Conservation (phyloP, 2,888 invertebrate genomes). For the Ornithoptera alexandrae region DNA sequence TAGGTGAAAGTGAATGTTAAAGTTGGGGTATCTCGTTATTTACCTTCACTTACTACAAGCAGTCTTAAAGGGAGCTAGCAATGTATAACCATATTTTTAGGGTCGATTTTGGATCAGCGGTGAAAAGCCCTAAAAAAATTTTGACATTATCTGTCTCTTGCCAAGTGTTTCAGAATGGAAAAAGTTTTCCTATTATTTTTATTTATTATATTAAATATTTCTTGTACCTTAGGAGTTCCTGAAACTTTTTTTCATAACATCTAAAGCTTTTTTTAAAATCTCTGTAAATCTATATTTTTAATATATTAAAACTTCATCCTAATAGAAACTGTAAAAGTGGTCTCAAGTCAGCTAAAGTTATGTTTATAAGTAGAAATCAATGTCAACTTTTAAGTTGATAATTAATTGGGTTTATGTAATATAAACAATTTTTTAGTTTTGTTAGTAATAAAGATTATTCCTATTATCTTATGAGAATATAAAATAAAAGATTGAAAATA, state of each 20-base stretch:
- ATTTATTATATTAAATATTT: conserved; percentile 60
- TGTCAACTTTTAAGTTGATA: too few relatives aligned
- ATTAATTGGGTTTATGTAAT: too few relatives aligned
- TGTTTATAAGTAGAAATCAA: too few relatives aligned
- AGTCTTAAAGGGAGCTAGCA: conserved; percentile 36
- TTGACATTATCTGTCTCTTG: conserved; percentile 55
- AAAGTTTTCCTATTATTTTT: conserved; percentile 79
- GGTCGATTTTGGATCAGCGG: conserved; percentile 39
- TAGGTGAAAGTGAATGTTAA: conserved; percentile 65
- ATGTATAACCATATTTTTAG: conserved; percentile 39
- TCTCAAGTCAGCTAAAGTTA: too few relatives aligned
- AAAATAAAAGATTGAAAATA: too few relatives aligned
- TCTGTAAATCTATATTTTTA: too few relatives aligned
- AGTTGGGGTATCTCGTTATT: conserved; percentile 61
- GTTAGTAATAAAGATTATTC: too few relatives aligned
- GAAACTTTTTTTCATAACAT: background rate
- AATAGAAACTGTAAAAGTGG: too few relatives aligned
- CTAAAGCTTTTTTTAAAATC: too few relatives aligned
- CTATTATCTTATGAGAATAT: too few relatives aligned
- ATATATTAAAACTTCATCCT: too few relatives aligned
- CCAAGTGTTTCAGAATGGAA: conserved; percentile 63
- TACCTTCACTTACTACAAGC: conserved; percentile 43
- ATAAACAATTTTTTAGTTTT: too few relatives aligned
- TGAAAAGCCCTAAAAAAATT: conserved; percentile 45
- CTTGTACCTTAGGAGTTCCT: conserved; percentile 37